These are phyloP conservation scores for Synanceia verrucosa DNA, from an alignment of 2,797 vertebrate species.

Conservation along the genomic window DNA sequence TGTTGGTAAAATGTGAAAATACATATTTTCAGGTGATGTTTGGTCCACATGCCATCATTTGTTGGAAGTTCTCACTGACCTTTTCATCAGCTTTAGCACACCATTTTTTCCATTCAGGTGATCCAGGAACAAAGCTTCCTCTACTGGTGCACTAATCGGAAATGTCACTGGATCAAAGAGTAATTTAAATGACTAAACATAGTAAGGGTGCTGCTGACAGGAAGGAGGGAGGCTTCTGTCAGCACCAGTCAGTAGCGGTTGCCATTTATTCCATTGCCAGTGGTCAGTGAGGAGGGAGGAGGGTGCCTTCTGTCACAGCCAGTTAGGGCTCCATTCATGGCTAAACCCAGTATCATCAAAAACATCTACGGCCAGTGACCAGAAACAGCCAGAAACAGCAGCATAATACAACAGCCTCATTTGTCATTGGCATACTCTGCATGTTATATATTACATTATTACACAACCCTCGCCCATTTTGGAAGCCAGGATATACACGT, in stretches of 20 bases:
- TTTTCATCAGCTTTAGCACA: not conserved
- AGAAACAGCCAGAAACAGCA: too few species aligned
- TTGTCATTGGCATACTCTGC: too few species aligned
- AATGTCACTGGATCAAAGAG: not conserved
- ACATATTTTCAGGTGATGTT: not conserved
- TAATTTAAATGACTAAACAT: not conserved
- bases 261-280: conserved; percentile 4
- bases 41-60: not conserved
- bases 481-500: too few species aligned
- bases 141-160: not conserved
- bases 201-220: not conserved
- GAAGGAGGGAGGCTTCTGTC: conserved; percentile 32
- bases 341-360: conserved; percentile 16
- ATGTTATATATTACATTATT: too few species aligned
- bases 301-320: conserved; percentile 14
- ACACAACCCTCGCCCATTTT: too few species aligned
- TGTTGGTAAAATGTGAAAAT: not conserved
- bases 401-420: too few species aligned
- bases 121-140: not conserved
- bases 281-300: conserved; percentile 19
- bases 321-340: conserved; percentile 19
- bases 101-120: not conserved
- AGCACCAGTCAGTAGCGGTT: conserved; percentile 11
- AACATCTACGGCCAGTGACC: too few species aligned
- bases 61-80: not conserved